Conservation (phyloP, 2,888 invertebrate species). For the Platycheirus albimanus region DNA sequence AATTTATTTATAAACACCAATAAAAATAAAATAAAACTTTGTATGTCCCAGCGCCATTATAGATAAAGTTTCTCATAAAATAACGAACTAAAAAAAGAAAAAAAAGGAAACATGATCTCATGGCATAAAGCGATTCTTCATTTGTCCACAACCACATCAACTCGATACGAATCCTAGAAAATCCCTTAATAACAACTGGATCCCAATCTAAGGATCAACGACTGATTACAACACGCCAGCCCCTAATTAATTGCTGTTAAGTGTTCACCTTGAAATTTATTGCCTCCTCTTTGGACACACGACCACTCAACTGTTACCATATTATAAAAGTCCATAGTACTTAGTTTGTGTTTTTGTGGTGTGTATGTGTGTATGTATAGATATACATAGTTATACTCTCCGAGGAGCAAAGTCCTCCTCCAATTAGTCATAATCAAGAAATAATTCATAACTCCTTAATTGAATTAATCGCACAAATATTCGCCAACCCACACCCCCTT, state of each 20-base stretch:
- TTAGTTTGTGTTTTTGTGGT: no score
- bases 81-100: constrained; percentile 13
- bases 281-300: constrained; percentile 55
- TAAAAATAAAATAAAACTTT: neutral
- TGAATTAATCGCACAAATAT: constrained; percentile 73
- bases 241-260: constrained; percentile 71
- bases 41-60: constrained; percentile 36
- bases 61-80: neutral
- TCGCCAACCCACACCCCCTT: constrained; percentile 53
- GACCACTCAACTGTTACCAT: constrained; percentile 29
- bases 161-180: constrained; percentile 32
- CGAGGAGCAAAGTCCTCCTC: constrained; percentile 42
- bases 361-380: no score
- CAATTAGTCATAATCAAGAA: constrained; percentile 73
- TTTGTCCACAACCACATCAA: constrained; percentile 1
- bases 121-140: constrained; percentile 56
- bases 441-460: constrained; percentile 73
- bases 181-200: constrained; percentile 45
- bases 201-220: constrained; percentile 68
- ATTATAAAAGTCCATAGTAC: no score
- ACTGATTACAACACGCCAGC: constrained; percentile 71
- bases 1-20: no score
- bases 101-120: constrained; percentile 40
- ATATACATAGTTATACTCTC: neutral
- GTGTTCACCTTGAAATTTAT: constrained; percentile 73